phyloP scores from a whole-genome alignment of 2,888 invertebrate genomes.

The Epinotia nisella region DNA sequence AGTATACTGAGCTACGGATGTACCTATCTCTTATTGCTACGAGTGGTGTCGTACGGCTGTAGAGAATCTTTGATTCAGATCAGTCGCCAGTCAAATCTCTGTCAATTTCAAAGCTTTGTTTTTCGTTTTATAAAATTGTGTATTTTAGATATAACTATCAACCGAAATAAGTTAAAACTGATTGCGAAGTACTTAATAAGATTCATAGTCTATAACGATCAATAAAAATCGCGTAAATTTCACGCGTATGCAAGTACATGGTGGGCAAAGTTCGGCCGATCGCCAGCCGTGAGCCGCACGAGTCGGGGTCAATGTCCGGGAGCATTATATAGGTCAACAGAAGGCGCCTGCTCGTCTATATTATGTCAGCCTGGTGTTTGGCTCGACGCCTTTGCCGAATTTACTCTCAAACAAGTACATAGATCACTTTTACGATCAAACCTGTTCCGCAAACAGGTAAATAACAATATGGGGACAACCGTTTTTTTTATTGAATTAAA shows the following conservation, averaged over 20 bases:
- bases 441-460: constrained; percentile 17
- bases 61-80: too few species aligned
- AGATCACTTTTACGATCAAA: constrained; percentile 13
- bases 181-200: background rate
- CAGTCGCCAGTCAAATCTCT: too few species aligned
- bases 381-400: constrained; percentile 38
- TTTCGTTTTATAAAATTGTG: too few species aligned
- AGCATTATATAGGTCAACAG: constrained; percentile 79
- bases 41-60: too few species aligned
- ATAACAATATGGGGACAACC: constrained; percentile 2
- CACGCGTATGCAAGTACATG: constrained; percentile 17
- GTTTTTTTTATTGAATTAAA: constrained; percentile 24
- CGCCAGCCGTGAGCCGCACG: constrained; percentile 46
- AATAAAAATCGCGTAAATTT: background rate
- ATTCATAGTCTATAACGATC: background rate
- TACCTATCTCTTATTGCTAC: too few species aligned
- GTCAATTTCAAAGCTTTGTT: too few species aligned
- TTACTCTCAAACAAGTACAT: constrained; percentile 19
- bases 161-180: too few species aligned
- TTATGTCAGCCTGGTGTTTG: constrained; percentile 66
- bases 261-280: constrained; percentile 47
- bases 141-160: too few species aligned
- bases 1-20: too few species aligned
- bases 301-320: constrained; percentile 75
- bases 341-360: constrained; percentile 80